Percentiles rank a stretch among this genome's conserved stretches.
phyloP scores from a whole-genome alignment of 2,888 invertebrate species.

The Drosophila rellima region DNA sequence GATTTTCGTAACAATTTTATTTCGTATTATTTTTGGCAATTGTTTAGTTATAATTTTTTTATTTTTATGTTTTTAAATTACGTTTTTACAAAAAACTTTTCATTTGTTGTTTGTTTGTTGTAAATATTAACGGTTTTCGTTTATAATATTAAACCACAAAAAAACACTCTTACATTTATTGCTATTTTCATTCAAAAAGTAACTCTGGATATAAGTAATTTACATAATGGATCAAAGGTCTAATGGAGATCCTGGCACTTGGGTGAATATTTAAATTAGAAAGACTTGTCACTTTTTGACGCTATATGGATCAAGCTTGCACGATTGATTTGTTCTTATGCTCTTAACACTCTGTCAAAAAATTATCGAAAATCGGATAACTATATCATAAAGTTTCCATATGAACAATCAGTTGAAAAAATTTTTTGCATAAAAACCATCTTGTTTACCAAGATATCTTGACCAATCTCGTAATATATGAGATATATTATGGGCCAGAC shows the following conservation, averaged over 20 bases:
- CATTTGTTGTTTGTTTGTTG: conserved; percentile 1
- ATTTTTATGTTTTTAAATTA: conserved; percentile 14
- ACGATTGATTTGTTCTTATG: no score
- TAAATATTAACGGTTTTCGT: conserved; percentile 23
- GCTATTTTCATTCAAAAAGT: conserved; percentile 28
- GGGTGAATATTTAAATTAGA: background rate
- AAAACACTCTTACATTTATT: conserved; percentile 63
- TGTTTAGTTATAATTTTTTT: conserved; percentile 27
- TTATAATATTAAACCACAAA: conserved; percentile 54
- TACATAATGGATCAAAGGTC: conserved; percentile 15
- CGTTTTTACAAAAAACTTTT: conserved; percentile 10
- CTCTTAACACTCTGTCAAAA: no score
- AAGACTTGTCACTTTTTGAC: background rate
- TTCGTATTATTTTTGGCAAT: conserved; percentile 44
- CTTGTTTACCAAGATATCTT: no score
- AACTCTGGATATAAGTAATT: conserved; percentile 29
- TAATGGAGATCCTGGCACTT: background rate
- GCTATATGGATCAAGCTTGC: no score
- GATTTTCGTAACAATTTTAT: conserved; percentile 50
- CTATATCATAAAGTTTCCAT: no score
- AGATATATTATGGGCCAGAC: no score
- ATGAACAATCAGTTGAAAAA: no score
- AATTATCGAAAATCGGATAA: no score
- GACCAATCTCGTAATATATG: no score
- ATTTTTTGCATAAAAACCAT: no score